A percentile compares a stretch with the other conserved stretches of the same genome.
Conservation (phyloP, 2,113 vertebrate genomes). For the Macquaria ambigua region DNA sequence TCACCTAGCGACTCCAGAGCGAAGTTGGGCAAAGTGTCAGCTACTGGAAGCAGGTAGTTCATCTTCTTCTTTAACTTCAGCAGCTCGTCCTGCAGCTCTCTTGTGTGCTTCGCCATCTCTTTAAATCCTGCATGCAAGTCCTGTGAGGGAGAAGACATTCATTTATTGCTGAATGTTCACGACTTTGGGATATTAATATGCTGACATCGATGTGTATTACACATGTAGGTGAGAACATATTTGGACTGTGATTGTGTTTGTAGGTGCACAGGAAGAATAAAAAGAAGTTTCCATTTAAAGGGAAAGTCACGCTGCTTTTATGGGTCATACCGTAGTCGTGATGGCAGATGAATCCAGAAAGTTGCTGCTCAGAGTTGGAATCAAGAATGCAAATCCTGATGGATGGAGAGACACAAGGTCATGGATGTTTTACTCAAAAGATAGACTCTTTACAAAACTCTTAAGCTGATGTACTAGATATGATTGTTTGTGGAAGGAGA, state of each 20-base stretch:
- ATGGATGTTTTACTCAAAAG: neutral
- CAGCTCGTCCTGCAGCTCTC: neutral
- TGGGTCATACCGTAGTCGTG: neutral
- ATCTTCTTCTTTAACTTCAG: neutral
- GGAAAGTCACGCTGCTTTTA: neutral
- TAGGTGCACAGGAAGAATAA: too few species aligned
- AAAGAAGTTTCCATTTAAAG: too few species aligned
- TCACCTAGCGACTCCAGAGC: neutral
- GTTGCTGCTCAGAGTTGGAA: neutral
- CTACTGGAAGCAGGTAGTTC: neutral
- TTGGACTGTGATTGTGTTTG: neutral
- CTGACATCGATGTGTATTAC: neutral
- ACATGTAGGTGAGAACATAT: neutral
- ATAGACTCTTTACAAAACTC: neutral
- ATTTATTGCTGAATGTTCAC: neutral
- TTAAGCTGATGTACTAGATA: neutral
- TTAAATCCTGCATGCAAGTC: neutral
- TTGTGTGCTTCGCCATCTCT: neutral
- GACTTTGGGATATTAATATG: neutral
- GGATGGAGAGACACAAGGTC: neutral
- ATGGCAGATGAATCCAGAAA: neutral
- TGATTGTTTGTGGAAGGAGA: neutral
- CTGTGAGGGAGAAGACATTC: neutral
- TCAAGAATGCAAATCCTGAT: neutral
- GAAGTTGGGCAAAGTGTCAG: neutral